Evolutionary conservation across 2,113 vertebrate genomes (phyloP).

Genomic region (Cyanistes caeruleus): DNA sequence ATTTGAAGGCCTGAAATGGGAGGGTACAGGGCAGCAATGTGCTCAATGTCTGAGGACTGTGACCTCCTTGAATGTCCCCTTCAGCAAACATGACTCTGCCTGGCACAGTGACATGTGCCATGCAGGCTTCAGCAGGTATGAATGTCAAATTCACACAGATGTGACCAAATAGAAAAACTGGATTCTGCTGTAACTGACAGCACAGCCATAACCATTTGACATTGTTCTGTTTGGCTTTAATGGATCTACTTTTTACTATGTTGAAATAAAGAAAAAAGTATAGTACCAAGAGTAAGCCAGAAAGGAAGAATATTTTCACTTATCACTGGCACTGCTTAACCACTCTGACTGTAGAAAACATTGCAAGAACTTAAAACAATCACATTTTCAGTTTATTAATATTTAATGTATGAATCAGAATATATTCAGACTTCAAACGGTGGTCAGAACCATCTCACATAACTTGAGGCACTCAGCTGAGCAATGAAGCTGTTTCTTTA

Average conservation of each 20-base stretch:
- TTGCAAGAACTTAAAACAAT: neutral
- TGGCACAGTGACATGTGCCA: accelerated
- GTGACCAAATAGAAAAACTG: neutral
- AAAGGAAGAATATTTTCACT: neutral
- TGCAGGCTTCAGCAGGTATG: neutral
- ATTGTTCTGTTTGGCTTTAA: neutral
- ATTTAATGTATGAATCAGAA: neutral
- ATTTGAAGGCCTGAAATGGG: neutral
- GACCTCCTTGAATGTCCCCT: neutral
- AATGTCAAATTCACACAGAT: neutral
- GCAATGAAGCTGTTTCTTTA: neutral
- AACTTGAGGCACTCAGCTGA: neutral
- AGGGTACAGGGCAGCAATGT: neutral
- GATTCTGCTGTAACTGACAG: neutral
- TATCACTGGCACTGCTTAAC: neutral
- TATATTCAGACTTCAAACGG: neutral
- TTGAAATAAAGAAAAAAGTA: neutral
- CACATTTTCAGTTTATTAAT: neutral
- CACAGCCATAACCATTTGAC: neutral
- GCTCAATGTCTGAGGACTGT: neutral
- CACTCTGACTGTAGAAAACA: neutral
- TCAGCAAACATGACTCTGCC: neutral
- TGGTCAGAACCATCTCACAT: neutral
- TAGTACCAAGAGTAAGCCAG: neutral
- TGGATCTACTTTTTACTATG: neutral